Evolutionary conservation across 2,888 invertebrate genomes (phyloP).

Genomic region (Erynnis tages): DNA sequence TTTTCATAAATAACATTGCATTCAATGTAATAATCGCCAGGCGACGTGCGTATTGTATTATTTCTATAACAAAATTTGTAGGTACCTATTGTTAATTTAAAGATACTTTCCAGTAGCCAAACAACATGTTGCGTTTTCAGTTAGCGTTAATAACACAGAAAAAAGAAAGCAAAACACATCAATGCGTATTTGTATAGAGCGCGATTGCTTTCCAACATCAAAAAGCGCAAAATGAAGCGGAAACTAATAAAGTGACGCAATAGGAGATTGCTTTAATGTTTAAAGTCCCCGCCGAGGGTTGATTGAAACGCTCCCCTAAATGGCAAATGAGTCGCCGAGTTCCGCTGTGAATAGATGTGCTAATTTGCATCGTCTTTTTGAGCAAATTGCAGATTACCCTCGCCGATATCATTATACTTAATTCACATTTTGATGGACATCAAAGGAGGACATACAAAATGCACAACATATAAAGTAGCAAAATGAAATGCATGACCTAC

Average conservation of each 20-base stretch:
- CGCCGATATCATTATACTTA: conserved; percentile 25
- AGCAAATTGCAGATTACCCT: conserved; percentile 37
- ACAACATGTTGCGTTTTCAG: not conserved
- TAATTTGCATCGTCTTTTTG: conserved; percentile 76
- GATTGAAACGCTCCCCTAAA: conserved; percentile 72
- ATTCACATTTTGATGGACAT: conserved; percentile 20
- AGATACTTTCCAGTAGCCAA: no score
- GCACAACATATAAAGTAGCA: not conserved
- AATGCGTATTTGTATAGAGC: conserved; percentile 51
- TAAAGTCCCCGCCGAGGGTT: conserved; percentile 69
- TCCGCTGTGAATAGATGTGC: conserved; percentile 75
- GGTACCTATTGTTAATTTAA: no score
- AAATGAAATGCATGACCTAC: no score
- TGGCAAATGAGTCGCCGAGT: conserved; percentile 63
- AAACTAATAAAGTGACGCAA: conserved; percentile 76
- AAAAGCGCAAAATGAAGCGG: conserved; percentile 70
- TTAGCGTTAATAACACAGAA: conserved; percentile 12
- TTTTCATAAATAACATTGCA: no score
- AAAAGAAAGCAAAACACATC: conserved; percentile 39
- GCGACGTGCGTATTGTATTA: no score
- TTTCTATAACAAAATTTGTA: no score
- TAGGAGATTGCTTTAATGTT: conserved; percentile 76
- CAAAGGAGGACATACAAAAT: conserved; percentile 3
- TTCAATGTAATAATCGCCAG: no score
- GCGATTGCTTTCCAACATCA: conserved; percentile 71